phyloP scores from a whole-genome alignment of 2,888 invertebrate genomes.

The Lissonota sp. region DNA sequence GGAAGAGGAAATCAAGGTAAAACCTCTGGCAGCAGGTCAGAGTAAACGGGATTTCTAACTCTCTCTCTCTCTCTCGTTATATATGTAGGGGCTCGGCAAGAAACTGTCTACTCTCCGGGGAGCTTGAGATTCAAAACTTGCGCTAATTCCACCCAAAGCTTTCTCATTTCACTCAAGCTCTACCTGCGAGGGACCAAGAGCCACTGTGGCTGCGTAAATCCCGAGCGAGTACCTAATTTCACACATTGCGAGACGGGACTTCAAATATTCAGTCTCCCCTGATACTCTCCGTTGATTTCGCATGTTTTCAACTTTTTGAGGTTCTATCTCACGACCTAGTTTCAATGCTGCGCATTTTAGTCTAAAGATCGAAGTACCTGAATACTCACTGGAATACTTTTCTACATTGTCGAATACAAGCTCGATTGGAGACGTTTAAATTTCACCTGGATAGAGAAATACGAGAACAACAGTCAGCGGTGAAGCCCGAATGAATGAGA shows the following conservation, averaged over 20 bases:
- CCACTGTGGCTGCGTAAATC: slow-evolving; percentile 42
- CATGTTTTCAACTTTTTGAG: no score
- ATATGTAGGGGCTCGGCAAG: slow-evolving; percentile 10
- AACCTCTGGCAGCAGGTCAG: slow-evolving; percentile 30
- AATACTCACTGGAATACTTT: no score
- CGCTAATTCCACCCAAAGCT: slow-evolving; percentile 67
- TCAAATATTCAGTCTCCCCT: no score
- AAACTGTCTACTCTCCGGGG: slow-evolving; percentile 51
- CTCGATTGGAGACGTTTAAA: no score
- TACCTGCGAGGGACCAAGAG: slow-evolving; percentile 43
- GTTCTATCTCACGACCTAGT: no score
- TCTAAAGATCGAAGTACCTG: no score
- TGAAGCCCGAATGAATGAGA: not conserved
- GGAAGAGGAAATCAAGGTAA: slow-evolving; percentile 41
- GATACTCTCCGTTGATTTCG: no score
- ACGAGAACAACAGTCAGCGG: slow-evolving; percentile 23
- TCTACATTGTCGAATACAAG: no score
- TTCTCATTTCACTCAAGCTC: slow-evolving; percentile 65
- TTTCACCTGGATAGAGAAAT: slow-evolving; percentile 1
- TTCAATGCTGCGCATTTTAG: no score
- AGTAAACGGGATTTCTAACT: slow-evolving; percentile 16
- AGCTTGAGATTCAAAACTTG: slow-evolving; percentile 65
- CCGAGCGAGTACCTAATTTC: slow-evolving; percentile 64
- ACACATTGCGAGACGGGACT: no score
- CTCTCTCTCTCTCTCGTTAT: not conserved